Evolutionary conservation across 2,113 vertebrate genomes (phyloP), one percentile per base, ranked within the genome.

Genomic region (Gnathonemus longibarbis): DNA sequence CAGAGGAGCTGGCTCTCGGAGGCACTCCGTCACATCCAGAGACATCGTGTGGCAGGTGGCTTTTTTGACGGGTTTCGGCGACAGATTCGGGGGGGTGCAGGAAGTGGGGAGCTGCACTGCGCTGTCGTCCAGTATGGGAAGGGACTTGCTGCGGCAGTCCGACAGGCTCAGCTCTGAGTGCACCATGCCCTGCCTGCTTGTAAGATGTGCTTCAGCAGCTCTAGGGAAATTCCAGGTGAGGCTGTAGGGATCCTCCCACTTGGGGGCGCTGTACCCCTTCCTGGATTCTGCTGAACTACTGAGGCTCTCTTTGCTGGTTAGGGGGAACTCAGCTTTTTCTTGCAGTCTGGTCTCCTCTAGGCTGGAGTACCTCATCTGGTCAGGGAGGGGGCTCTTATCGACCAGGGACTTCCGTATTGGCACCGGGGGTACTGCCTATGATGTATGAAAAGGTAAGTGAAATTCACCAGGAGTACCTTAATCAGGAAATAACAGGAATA

Each of bases 341-440:
- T 53, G 91, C 27, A 90, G 46, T 56, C 91, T 77, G 3, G 92
- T 90, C 93, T 95, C 94, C 86, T 91, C 95, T 35, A 96, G 88
- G 2, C 94, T 92, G 9, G 96, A 92, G 0, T 97, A 97, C 10
- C 95, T 11, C 19, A 92, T 70, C 2, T 85, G 89, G 17, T 35
- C 91, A 46, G 93, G 88, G 0, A 86, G 15, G 0, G 77, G 58
- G 35, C n/a, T n/a, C 0, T 92, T 88, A 7, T 92, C 89, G 8
- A 91, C 92, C 0, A 86, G 10, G 7, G 91, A 87, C 66, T 35
- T 35, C 19, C 8, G 95, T 90, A 91, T 95, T 0, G 95, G 95
- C 6, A 97, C 94, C 27, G 96, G 91, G 1, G 95, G 96, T 0
- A 94, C 93, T 27, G 92, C 92, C 92, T 92, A 90, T 84, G 91